Evolutionary conservation across 2,113 vertebrate species (phyloP), one percentile per base, ranked within the genome.

Genomic region (Oxyura jamaicensis): DNA sequence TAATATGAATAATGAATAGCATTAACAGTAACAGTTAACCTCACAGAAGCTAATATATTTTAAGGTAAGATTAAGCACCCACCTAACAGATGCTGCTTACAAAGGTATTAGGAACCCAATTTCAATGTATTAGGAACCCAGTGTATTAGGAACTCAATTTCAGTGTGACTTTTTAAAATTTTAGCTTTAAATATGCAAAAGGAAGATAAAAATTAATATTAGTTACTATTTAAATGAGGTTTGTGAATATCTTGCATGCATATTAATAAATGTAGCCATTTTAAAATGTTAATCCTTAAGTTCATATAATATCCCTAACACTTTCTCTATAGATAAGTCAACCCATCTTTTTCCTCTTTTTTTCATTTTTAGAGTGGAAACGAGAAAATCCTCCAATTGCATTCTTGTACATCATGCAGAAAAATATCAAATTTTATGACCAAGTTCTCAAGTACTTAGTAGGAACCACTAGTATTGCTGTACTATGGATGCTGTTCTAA

Each of bases 171-270:
- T 92, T 5, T 18, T 3, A 48, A 81, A 91, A 13, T 56, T 63
- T 83, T 65, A 55, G 48, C 50, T 88, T 97, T 84, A 94, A 86
- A 86, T 81, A 91, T 35, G 67, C 21, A 42, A 88, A 96, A 95
- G 73, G 72, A 92, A 83, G 92, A 33, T 12, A 29, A 91, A 80
- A 89, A 36, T 18, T 11, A 20, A 55, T 55, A 42, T 95, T 28
- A 91, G 65, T 13, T 44, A 80, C 29, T 26, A 33, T 52, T 94
- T 86, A 91, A 71, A 83, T 65, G 25, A 89, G 66, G 39, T 55
- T 93, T 94, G 16, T 62, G 44, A 79, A 88, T 87, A 35, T 26
- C 80, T 36, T 93, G n/a, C 91, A 74, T 21, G 2, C 5, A 62
- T 87, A 84, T 75, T 92, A 95, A 86, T 9, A 88, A 93, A 86